These are phyloP conservation scores for Leucoraja ocellata DNA, from an alignment of 2,797 vertebrate genomes.

Conservation along the genomic window DNA sequence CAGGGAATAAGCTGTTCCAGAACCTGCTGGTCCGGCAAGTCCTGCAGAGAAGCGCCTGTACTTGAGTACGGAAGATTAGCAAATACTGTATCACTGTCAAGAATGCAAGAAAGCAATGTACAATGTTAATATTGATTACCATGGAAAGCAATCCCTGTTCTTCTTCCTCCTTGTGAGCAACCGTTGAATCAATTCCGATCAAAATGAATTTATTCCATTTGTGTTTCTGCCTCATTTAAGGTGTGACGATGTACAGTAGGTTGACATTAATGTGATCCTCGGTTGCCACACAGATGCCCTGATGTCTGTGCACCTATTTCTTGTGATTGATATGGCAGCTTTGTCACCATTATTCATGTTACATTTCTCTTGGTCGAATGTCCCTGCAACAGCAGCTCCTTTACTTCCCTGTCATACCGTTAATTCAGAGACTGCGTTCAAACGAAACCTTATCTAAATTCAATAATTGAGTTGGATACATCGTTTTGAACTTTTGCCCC, in stretches of 20 bases:
- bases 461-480: not conserved
- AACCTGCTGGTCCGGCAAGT: no score
- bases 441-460: not conserved
- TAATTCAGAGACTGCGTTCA: not conserved
- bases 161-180: not conserved
- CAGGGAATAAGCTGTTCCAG: no score
- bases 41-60: not conserved
- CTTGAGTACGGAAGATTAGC: not conserved
- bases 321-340: slow-evolving; percentile 3
- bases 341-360: slow-evolving; percentile 28
- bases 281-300: not conserved
- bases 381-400: not conserved
- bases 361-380: not conserved
- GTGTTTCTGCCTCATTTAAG: slow-evolving; percentile 14
- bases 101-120: slow-evolving; percentile 5
- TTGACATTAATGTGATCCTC: not conserved
- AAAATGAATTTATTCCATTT: slow-evolving; percentile 30
- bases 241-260: not conserved
- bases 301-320: not conserved
- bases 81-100: not conserved
- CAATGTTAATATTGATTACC: slow-evolving; percentile 28
- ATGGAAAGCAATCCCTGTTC: not conserved
- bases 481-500: not conserved
- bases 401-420: not conserved
- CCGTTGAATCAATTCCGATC: not conserved